phyloP scores from a whole-genome alignment of 2,888 invertebrate species.

The Charanyca ferruginea region DNA sequence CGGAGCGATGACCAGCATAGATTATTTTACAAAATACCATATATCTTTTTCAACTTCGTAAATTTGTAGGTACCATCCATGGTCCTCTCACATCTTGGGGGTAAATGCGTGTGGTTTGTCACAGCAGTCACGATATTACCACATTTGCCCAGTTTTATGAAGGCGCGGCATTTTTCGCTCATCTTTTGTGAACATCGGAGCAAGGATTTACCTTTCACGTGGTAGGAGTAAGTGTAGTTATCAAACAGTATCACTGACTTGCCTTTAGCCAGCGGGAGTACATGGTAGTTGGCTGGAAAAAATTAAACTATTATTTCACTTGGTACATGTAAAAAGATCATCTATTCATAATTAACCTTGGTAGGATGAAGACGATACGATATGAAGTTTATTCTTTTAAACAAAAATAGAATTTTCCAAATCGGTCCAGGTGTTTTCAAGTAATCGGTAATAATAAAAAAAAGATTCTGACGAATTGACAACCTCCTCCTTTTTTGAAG shows the following conservation, averaged over 20 bases:
- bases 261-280: conserved; percentile 38
- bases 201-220: conserved; percentile 39
- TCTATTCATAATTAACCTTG: not conserved
- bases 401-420: no score
- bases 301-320: not conserved
- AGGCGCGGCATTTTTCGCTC: conserved; percentile 56
- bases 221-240: conserved; percentile 44
- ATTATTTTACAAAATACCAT: conserved; percentile 21
- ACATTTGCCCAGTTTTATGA: conserved; percentile 46
- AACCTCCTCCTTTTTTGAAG: no score
- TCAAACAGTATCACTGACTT: conserved; percentile 42
- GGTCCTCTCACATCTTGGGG: conserved; percentile 33
- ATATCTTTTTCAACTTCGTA: conserved; percentile 25
- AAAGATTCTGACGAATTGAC: no score
- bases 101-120: conserved; percentile 45
- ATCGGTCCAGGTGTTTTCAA: no score
- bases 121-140: conserved; percentile 46
- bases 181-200: conserved; percentile 51
- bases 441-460: no score
- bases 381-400: no score
- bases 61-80: conserved; percentile 40
- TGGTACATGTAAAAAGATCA: not conserved
- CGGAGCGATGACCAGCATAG: no score
- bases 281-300: conserved; percentile 32
- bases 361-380: not conserved